Conservation (phyloP, 2,888 invertebrate genomes). For the Drosophila hawaiiensis region DNA sequence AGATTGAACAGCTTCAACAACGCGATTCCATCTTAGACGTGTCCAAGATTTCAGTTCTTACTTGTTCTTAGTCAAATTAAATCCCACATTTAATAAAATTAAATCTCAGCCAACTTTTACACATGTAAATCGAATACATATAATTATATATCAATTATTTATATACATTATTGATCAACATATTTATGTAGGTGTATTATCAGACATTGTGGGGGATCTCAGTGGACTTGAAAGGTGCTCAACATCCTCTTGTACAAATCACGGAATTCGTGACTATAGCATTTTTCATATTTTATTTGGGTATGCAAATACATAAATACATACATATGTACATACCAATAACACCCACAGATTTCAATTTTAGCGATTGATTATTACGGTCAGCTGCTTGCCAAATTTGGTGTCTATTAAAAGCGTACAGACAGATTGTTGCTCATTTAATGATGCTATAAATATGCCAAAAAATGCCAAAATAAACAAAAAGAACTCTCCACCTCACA, state of each 20-base stretch:
- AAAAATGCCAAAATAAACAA: conserved; percentile 18
- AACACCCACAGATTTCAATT: conserved; percentile 25
- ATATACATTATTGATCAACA: not conserved
- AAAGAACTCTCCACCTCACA: not conserved
- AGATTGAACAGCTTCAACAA: not conserved
- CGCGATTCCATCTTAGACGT: not conserved
- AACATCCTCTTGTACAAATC: conserved; percentile 16
- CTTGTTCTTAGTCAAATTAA: not conserved
- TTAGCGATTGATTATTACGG: conserved; percentile 41
- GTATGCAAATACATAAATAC: not conserved
- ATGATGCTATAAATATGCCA: conserved; percentile 49
- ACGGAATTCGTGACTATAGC: conserved; percentile 44
- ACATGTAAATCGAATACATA: not conserved
- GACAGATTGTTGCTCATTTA: conserved; percentile 49
- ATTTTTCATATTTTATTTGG: conserved; percentile 29
- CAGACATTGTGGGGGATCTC: not conserved
- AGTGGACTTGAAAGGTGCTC: conserved; percentile 1
- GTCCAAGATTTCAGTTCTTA: not conserved
- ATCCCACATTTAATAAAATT: not conserved
- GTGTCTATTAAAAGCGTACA: conserved; percentile 66
- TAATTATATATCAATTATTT: not conserved
- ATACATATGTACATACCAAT: not conserved
- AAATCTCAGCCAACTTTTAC: not conserved
- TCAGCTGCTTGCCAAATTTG: conserved; percentile 63
- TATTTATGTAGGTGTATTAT: not conserved